Conservation (phyloP, 23 tunicate species). For the Ascidia mentula region DNA sequence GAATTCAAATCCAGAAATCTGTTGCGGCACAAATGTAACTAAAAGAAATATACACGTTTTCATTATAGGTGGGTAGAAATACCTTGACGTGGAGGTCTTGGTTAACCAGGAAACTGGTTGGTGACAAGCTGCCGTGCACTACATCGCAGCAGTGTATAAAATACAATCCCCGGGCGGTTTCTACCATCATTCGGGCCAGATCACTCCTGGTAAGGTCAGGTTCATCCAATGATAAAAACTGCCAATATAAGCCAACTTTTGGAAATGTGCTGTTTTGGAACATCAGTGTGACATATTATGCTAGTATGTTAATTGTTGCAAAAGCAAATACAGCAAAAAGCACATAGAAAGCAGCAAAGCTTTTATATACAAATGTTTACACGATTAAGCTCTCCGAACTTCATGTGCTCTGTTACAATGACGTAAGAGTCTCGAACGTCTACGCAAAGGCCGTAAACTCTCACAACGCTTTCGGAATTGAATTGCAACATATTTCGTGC, state of each 20-base stretch:
- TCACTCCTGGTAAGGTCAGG: neutral
- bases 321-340: neutral
- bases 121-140: slow-evolving; percentile 47
- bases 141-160: slow-evolving; percentile 77
- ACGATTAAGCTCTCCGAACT: slow-evolving; percentile 39
- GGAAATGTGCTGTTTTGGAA: neutral
- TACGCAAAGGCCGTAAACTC: slow-evolving; percentile 61
- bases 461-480: slow-evolving; percentile 69
- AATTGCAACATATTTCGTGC: slow-evolving; percentile 68
- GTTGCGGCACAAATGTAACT: neutral
- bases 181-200: slow-evolving; percentile 40
- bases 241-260: neutral
- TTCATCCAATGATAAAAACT: neutral
- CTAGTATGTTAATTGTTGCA: neutral
- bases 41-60: neutral
- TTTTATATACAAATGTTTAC: neutral
- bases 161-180: slow-evolving; percentile 61
- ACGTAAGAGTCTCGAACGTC: slow-evolving; percentile 38
- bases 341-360: neutral
- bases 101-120: slow-evolving; percentile 54
- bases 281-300: neutral
- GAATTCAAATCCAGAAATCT: slow-evolving; percentile 80
- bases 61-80: neutral
- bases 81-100: slow-evolving; percentile 66
- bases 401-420: slow-evolving; percentile 55